Conservation (phyloP, 2,888 invertebrate species). For the Amphiduros pacificus region DNA sequence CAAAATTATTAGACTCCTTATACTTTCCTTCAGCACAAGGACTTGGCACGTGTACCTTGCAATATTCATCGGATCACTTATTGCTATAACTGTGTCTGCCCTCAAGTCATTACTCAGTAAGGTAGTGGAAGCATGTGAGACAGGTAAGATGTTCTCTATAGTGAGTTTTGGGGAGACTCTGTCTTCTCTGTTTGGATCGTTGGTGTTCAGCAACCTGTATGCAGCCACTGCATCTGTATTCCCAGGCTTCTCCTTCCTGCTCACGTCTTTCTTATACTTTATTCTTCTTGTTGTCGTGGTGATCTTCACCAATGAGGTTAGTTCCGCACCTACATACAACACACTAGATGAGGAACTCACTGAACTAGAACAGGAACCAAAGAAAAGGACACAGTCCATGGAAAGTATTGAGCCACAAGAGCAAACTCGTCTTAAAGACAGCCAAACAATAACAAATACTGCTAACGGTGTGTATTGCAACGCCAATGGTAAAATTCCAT, state of each 20-base stretch:
- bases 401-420: no score
- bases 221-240: constrained; percentile 49
- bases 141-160: constrained; percentile 60
- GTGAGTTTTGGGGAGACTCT: constrained; percentile 60
- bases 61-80: constrained; percentile 9
- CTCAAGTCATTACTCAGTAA: constrained; percentile 14
- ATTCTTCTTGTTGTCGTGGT: constrained; percentile 12
- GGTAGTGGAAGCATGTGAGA: constrained; percentile 5
- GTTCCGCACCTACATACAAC: background rate
- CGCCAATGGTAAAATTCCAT: no score
- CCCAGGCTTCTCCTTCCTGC: constrained; percentile 44
- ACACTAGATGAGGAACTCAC: constrained; percentile 9
- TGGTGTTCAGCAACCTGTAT: constrained; percentile 57
- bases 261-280: constrained; percentile 8
- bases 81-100: constrained; percentile 15
- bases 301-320: constrained; percentile 3
- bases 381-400: no score
- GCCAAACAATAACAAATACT: no score
- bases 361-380: background rate
- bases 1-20: constrained; percentile 47
- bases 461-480: no score
- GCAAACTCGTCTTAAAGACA: no score
- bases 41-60: constrained; percentile 53
- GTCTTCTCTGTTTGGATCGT: constrained; percentile 49
- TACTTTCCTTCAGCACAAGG: constrained; percentile 52